phyloP scores from a whole-genome alignment of 1,140 invertebrate species.

The Drosophila varians region DNA sequence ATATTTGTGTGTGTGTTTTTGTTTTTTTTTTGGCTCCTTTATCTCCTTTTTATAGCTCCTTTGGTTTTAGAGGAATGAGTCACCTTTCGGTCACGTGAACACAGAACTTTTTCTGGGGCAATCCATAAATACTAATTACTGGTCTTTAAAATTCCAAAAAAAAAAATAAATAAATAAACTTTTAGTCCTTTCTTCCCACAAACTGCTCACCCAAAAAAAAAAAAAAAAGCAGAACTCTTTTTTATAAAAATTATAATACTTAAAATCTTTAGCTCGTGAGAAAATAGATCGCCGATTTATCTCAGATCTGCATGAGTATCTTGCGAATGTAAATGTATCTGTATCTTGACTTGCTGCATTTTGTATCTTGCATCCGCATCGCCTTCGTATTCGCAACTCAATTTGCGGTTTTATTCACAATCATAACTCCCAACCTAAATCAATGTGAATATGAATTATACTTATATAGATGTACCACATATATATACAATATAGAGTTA shows the following conservation, averaged over 20 bases:
- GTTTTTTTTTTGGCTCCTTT: constrained; percentile 4
- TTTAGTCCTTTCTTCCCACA: background rate
- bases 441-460: constrained; percentile 29
- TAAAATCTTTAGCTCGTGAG: constrained; percentile 30
- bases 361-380: constrained; percentile 6
- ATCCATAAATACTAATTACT: no score
- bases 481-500: constrained; percentile 2
- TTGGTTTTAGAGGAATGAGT: no score
- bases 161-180: no score
- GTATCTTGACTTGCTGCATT: background rate
- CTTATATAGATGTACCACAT: no score
- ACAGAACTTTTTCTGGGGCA: no score
- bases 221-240: no score
- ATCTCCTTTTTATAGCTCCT: background rate
- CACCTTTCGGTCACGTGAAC: no score
- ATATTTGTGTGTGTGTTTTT: constrained; percentile 7
- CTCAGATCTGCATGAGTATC: constrained; percentile 21
- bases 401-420: constrained; percentile 67
- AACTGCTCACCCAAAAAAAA: background rate
- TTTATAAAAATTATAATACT: background rate
- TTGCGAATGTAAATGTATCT: constrained; percentile 5
- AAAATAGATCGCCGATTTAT: constrained; percentile 44
- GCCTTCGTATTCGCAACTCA: constrained; percentile 45
- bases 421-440: constrained; percentile 45
- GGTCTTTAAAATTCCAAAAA: no score